These are phyloP conservation scores for Microcebus griseorufus DNA, from an alignment of 2,113 vertebrate genomes.

Conservation along the genomic window DNA sequence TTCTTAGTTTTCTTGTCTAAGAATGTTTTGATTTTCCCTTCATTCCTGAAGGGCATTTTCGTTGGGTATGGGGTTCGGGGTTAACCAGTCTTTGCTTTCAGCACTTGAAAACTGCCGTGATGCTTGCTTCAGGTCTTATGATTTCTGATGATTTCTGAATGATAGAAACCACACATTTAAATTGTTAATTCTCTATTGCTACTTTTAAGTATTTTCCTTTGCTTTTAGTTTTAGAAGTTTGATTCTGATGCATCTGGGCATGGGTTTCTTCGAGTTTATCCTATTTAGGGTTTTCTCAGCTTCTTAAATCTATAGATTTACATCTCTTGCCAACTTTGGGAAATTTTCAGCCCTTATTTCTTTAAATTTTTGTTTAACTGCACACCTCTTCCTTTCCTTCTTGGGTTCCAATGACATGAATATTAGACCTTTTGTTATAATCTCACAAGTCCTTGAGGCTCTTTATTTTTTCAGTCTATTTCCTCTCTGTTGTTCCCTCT, in stretches of 20 bases:
- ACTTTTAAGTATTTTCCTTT: background rate
- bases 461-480: background rate
- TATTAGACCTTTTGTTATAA: background rate
- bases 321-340: background rate
- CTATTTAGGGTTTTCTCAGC: background rate
- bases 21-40: background rate
- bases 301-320: background rate
- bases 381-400: too few species aligned
- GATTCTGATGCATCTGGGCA: background rate
- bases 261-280: background rate
- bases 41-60: background rate
- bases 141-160: background rate
- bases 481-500: background rate
- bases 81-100: background rate
- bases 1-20: background rate
- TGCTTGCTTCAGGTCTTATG: background rate
- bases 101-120: background rate
- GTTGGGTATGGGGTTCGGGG: background rate
- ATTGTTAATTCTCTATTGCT: background rate
- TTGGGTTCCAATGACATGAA: background rate
- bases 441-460: background rate
- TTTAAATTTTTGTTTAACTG: background rate
- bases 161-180: background rate
- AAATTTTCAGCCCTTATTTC: background rate
- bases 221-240: background rate